Evolutionary conservation across 2,888 invertebrate genomes (phyloP), one percentile per base, ranked within the genome.

Genomic region (Lasioglossum villosulum): DNA sequence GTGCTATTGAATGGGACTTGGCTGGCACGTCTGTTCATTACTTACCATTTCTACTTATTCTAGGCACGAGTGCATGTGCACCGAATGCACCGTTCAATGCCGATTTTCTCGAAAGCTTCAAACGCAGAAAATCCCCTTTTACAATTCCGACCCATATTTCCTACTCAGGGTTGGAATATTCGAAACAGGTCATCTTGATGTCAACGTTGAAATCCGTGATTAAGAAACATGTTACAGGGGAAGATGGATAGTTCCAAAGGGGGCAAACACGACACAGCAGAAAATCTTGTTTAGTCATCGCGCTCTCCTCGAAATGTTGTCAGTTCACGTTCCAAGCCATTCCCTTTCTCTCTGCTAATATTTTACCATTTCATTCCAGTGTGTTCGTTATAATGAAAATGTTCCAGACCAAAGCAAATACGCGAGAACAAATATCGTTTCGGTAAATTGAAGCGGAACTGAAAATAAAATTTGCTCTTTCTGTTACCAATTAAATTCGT

Each of bases 31-130:
- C 66, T 66, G 30, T 34, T 66, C 66, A 66, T 66, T 66, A 66
- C 66, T 66, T 66, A 66, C 37, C 56, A 16, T 66, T 30, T 56
- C 81, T 27, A 63, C 34, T 66, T 66, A 83, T 66, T 66, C 66
- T 34, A 16, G 66, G 34, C 34, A 66, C 66, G 66, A 16, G 66
- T 66, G 66, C 66, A 66, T 66, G 19, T 34, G 66, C 34, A 66
- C 34, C 66, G 30, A 66, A 66, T 34, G 30, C 30, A 34, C 8
- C 59, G 66, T 66, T 66, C 66, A 34, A 66, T 66, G 66, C 34
- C 66, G 66, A 66, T 66, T 34, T 66, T 30, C 30, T 19, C 66
- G 34, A 63, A 19, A 66, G 30, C 16, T 16, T 30, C 30, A 30
- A 16, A 30, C 30, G 30, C 27, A 63, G 30, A 63, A 63, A 30